Base-by-base conservation (phyloP, 2,888 invertebrate species). In the Pterostichus niger region DNA sequence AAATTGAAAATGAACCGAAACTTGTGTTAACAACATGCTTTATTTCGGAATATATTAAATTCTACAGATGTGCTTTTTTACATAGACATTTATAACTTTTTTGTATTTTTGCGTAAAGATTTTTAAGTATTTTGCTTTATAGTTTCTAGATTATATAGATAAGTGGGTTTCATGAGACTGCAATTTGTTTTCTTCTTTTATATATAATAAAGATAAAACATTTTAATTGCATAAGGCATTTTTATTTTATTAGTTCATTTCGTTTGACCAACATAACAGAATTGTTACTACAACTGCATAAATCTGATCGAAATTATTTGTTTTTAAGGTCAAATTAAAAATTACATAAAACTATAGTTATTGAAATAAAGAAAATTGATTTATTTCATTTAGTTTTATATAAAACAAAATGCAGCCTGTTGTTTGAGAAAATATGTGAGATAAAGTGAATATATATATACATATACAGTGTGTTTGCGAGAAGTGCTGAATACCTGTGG, bases 1-100 rank as follows among this genome's bases (percentile, higher is more conserved):
- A 71, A 49, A 71, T 71, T 71, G 44, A 71, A 71, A 71, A 46
- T 71, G 44, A 49, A 24, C 44, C 49, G 31, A 52, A 49, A 31
- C 52, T 33, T 77, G 56, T 77, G 77, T 80, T 71, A 71, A 80
- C 49, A 79, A 64, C 68, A 68, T 71, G 80, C 80, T 80, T 80
- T 80, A 80, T 80, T 80, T 80, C 13, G 13, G 64, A 64, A 76
- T 76, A 76, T 79, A 46, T 6, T 78, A 52, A 40, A 56, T 6
- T 56, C 77, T 77, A 77, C 77, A 77, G 54, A 56, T 56, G 40
- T 52, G 77, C 54, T 24, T 56, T 77, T 71, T 75, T 35, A 75
- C 77, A 77, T 77, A 77, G 75, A 75, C 52, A 75, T 77, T 56
- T 77, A 77, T 33, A 56, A 54, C 11, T 76, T 56, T 17, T 52